Conservation (phyloP, 53 echinoderm and acorn worm genomes). For the Echinometra lucunter region DNA sequence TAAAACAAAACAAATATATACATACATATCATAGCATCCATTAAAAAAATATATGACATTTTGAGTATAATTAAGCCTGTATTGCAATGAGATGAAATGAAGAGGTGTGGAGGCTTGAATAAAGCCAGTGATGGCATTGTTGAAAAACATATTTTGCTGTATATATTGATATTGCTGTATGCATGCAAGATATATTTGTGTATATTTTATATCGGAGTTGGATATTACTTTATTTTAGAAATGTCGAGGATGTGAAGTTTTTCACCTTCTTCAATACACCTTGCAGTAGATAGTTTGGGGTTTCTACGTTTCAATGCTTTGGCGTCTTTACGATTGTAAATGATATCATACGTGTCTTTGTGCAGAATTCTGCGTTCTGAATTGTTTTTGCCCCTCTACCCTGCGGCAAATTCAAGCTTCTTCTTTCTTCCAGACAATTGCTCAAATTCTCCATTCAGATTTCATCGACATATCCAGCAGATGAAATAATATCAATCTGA, state of each 20-base stretch:
- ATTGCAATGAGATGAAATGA: no score
- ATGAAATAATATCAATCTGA: conserved; percentile 72
- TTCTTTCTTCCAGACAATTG: conserved; percentile 56
- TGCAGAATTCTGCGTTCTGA: conserved; percentile 35
- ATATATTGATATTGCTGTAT: neutral
- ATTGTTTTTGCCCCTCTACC: conserved; percentile 57
- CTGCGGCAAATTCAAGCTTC: conserved; percentile 35
- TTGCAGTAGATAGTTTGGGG: neutral
- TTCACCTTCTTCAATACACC: neutral
- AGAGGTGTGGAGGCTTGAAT: no score
- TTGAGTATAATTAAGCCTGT: no score
- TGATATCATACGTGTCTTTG: conserved; percentile 19
- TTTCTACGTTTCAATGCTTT: neutral
- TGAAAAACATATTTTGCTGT: neutral
- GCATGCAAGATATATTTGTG: no score
- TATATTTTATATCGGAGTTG: no score
- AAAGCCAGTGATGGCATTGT: no score
- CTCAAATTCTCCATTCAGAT: conserved; percentile 62
- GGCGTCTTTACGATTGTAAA: conserved; percentile 48
- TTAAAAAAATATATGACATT: no score
- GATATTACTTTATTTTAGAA: neutral
- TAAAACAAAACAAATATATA: no score
- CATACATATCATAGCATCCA: no score
- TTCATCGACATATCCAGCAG: conserved; percentile 66
- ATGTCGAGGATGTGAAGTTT: neutral